Conservation (phyloP, 2,113 vertebrate genomes). For the Gobius niger region DNA sequence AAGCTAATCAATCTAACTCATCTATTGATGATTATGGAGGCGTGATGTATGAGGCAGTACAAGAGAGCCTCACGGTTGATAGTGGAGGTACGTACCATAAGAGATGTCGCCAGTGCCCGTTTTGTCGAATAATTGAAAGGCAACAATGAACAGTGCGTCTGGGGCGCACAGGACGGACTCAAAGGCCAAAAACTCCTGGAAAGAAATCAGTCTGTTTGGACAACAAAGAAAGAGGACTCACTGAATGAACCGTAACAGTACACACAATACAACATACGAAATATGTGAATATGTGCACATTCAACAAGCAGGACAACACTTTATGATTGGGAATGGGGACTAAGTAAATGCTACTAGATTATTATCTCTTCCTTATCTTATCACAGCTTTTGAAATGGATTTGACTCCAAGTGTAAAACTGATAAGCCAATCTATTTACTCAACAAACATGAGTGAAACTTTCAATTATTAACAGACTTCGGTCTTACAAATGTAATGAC, state of each 20-base stretch:
- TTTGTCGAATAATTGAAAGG: constrained; percentile 98
- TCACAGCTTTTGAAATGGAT: constrained; percentile 16
- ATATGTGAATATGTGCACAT: neutral
- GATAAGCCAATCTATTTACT: constrained; percentile 27
- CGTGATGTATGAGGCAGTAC: neutral
- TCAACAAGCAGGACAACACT: neutral
- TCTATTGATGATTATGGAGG: neutral
- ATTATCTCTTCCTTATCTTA: constrained; percentile 30
- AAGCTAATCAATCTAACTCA: neutral
- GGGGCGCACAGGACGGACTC: constrained; percentile 94
- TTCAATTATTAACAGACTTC: constrained; percentile 23
- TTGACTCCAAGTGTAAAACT: constrained; percentile 12
- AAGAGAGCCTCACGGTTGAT: neutral
- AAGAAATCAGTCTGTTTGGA: constrained; percentile 90
- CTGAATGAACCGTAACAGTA: constrained; percentile 24
- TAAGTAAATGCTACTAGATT: neutral
- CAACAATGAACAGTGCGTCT: constrained; percentile 95
- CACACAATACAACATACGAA: neutral
- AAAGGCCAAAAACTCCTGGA: constrained; percentile 97
- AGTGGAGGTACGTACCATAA: constrained; percentile 85
- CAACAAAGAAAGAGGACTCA: constrained; percentile 49
- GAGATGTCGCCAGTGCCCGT: constrained; percentile 90
- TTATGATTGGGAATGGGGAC: neutral
- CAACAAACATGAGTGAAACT: constrained; percentile 18
- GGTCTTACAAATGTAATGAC: neutral